Conservation (phyloP, 2,888 invertebrate species). For the Heterodera filipjevi region DNA sequence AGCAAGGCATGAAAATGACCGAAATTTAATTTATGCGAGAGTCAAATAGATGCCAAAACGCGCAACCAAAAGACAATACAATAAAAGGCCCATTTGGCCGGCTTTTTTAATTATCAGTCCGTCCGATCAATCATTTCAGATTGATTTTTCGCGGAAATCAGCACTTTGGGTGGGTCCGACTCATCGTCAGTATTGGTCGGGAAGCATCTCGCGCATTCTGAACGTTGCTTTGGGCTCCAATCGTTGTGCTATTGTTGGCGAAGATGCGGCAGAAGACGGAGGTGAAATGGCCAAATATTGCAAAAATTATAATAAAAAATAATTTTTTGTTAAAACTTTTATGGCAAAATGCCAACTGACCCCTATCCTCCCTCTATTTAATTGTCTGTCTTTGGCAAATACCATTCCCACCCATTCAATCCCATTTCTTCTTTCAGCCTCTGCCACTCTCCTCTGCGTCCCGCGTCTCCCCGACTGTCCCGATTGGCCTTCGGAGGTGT, state of each 20-base stretch:
- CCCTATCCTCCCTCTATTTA: neutral
- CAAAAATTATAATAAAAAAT: too few species aligned
- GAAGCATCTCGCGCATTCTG: neutral
- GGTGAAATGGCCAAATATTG: neutral
- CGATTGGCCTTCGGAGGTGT: slow-evolving; percentile 6
- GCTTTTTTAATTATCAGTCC: neutral
- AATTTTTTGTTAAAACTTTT: too few species aligned
- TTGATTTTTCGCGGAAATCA: neutral
- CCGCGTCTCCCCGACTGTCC: neutral
- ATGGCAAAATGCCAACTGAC: too few species aligned
- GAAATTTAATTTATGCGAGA: too few species aligned
- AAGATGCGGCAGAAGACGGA: neutral
- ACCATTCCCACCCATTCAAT: neutral
- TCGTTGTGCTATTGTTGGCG: slow-evolving; percentile 1
- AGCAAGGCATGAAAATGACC: too few species aligned
- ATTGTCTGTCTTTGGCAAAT: too few species aligned
- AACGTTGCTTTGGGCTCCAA: neutral
- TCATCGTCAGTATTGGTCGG: neutral
- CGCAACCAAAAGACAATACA: too few species aligned
- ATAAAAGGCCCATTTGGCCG: neutral
- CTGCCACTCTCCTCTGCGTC: neutral
- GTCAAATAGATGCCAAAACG: too few species aligned
- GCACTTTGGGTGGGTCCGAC: neutral
- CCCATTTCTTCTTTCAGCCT: neutral
- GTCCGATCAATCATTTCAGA: neutral